Conservation (phyloP, 1,140 invertebrate species). For the Drosophila simulans region DNA sequence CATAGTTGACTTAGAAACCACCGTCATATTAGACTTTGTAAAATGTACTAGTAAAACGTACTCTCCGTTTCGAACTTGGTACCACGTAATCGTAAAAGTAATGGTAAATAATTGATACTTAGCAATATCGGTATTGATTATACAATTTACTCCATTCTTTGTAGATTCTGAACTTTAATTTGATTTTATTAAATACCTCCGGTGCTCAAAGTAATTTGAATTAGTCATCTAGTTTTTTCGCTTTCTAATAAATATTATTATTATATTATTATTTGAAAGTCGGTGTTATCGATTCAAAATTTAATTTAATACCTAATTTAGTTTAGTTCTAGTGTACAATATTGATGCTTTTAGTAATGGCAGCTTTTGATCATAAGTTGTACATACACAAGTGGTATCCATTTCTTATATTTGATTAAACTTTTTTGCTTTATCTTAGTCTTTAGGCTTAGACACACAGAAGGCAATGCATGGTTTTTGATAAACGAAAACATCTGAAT, state of each 20-base stretch:
- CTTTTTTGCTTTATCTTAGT: slow-evolving; percentile 14
- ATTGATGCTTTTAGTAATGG: slow-evolving; percentile 17
- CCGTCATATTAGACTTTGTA: slow-evolving; percentile 81
- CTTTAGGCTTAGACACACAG: slow-evolving; percentile 11
- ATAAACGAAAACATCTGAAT: slow-evolving; percentile 10
- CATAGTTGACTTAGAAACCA: slow-evolving; percentile 80
- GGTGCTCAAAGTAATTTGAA: neutral
- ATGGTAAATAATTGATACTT: slow-evolving; percentile 34
- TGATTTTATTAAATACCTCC: neutral
- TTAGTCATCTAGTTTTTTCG: neutral
- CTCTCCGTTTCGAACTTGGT: slow-evolving; percentile 39
- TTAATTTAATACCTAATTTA: neutral
- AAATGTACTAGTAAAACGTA: slow-evolving; percentile 69
- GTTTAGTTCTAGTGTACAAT: slow-evolving; percentile 19
- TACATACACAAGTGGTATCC: slow-evolving; percentile 44
- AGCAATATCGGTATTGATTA: slow-evolving; percentile 12
- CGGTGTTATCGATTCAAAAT: too few relatives aligned
- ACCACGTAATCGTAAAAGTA: slow-evolving; percentile 41
- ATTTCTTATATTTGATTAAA: neutral
- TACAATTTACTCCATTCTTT: neutral
- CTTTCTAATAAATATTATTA: neutral
- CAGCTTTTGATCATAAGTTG: slow-evolving; percentile 43
- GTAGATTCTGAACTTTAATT: slow-evolving; percentile 2
- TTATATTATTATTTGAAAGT: neutral
- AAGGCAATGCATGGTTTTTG: slow-evolving; percentile 50